Conservation (phyloP, 1,140 invertebrate genomes). For the Drosophila ogumai region DNA sequence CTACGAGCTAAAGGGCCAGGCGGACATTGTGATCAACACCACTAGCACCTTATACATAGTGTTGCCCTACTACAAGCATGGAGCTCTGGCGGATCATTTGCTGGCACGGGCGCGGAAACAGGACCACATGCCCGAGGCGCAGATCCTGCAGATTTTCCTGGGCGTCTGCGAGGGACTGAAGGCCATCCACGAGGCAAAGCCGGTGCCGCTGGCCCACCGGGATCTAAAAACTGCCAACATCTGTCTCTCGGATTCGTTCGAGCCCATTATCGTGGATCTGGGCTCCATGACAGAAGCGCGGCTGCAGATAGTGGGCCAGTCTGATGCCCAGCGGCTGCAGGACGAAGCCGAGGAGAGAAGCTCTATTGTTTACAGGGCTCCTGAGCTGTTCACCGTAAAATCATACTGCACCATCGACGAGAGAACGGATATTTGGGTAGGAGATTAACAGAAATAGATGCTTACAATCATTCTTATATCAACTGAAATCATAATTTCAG, state of each 20-base stretch:
- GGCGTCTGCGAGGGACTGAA: conserved; percentile 91
- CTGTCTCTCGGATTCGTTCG: conserved; percentile 89
- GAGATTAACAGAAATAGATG: background rate
- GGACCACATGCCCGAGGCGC: conserved; percentile 88
- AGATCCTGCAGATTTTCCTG: conserved; percentile 90
- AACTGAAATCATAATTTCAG: conserved; percentile 84
- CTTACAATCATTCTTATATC: background rate
- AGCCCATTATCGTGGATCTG: conserved; percentile 93
- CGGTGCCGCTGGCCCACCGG: conserved; percentile 91
- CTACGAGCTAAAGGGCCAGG: conserved; percentile 87
- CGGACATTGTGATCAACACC: conserved; percentile 89
- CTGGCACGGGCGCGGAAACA: conserved; percentile 87
- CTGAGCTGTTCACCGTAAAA: conserved; percentile 95
- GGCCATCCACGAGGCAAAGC: conserved; percentile 90
- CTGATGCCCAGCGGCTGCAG: conserved; percentile 91
- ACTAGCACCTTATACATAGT: conserved; percentile 91
- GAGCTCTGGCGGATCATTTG: conserved; percentile 91
- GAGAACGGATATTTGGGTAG: conserved; percentile 95
- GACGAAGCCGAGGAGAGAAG: conserved; percentile 93
- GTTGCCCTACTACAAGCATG: conserved; percentile 92
- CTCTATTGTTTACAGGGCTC: conserved; percentile 94
- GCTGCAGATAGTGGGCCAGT: conserved; percentile 90
- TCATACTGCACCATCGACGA: conserved; percentile 93
- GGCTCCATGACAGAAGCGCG: conserved; percentile 92
- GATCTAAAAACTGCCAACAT: conserved; percentile 95